Conservation (phyloP, 2,888 invertebrate species). For the Dioctria rufipes region DNA sequence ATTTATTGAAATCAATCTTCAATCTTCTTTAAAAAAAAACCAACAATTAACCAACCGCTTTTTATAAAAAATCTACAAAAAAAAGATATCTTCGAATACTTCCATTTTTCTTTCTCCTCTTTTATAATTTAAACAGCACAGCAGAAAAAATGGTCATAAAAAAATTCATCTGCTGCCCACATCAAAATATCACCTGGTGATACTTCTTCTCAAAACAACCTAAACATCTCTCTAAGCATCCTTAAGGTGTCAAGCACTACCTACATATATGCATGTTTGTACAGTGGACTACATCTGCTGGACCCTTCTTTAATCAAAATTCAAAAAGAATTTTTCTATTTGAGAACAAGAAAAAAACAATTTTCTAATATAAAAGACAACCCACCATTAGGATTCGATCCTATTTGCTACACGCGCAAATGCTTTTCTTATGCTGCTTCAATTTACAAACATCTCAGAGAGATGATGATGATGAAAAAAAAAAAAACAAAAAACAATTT, state of each 20-base stretch:
- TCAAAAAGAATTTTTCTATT: conserved; percentile 16
- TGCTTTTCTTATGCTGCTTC: not conserved
- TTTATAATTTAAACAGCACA: no score
- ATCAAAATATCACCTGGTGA: conserved; percentile 33
- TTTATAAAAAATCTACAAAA: no score
- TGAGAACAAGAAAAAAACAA: not conserved
- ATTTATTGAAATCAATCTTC: no score
- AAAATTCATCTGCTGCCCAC: conserved; percentile 10
- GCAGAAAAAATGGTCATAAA: not conserved
- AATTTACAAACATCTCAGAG: no score
- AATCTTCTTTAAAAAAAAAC: no score
- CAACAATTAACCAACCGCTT: no score
- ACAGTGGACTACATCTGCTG: conserved; percentile 34
- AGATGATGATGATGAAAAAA: not conserved
- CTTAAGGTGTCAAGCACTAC: conserved; percentile 6
- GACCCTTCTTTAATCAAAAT: conserved; percentile 35
- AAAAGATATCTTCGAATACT: no score
- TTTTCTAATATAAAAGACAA: not conserved
- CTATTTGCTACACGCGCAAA: not conserved
- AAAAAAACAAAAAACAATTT: not conserved
- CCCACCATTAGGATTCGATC: not conserved
- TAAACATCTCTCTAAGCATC: conserved; percentile 7
- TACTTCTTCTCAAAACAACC: conserved; percentile 9
- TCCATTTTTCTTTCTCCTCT: no score
- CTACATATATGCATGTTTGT: no score